These are phyloP conservation scores for Prionailurus bengalensis DNA, from an alignment of 2,113 vertebrate species.

Conservation along the genomic window DNA sequence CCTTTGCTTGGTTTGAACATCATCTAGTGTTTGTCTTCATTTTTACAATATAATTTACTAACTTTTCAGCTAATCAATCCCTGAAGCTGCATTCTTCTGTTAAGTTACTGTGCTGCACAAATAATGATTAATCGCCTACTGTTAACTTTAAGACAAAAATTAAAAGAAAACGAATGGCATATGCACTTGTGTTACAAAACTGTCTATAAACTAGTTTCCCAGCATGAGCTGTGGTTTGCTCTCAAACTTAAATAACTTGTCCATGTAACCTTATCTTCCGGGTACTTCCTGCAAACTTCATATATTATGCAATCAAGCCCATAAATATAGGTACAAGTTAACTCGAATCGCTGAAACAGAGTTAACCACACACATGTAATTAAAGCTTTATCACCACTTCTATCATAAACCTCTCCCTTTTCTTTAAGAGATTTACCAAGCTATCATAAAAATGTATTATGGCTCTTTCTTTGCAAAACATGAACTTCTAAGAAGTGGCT, in stretches of 20 bases:
- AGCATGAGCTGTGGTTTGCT: conserved; percentile 73
- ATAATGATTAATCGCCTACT: conserved; percentile 57
- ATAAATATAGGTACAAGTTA: conserved; percentile 82
- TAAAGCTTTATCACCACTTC: conserved; percentile 80
- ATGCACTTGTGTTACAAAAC: conserved; percentile 65
- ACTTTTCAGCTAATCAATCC: conserved; percentile 61
- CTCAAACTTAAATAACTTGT: conserved; percentile 80
- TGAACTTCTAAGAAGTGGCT: conserved; percentile 55
- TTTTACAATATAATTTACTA: conserved; percentile 45
- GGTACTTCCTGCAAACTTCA: conserved; percentile 78
- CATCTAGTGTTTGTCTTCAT: conserved; percentile 61
- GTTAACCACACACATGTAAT: conserved; percentile 73
- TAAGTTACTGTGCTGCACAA: background rate
- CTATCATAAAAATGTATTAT: conserved; percentile 75
- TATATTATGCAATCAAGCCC: conserved; percentile 73
- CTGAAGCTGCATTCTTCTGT: conserved; percentile 22
- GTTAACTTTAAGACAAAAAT: conserved; percentile 50
- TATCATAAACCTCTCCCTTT: conserved; percentile 84
- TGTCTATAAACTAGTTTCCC: conserved; percentile 67
- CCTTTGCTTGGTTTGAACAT: conserved; percentile 59
- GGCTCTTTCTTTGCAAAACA: conserved; percentile 68
- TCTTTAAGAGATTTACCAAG: conserved; percentile 80
- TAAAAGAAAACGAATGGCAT: conserved; percentile 65
- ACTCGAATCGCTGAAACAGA: conserved; percentile 64
- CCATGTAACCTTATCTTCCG: conserved; percentile 75